Base-by-base conservation (phyloP, 2,888 invertebrate species). In the Rotaria socialis region DNA sequence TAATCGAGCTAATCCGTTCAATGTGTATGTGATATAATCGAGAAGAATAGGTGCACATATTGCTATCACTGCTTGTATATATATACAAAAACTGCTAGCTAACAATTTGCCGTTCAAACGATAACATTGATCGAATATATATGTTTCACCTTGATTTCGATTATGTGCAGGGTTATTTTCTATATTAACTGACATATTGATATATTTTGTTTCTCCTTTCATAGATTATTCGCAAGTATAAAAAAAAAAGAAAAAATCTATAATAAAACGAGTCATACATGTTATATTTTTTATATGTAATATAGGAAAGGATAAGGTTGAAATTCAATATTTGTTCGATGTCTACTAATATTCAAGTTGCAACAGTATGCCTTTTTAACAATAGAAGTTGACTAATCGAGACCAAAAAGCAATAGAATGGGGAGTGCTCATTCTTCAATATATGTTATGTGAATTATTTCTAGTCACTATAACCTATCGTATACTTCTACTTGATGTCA, bases 311-410 rank as follows among this genome's bases (percentile, higher is more conserved):
- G 58, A 27, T 60, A 60, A 14, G 58, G 27, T 60, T 60, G n/a
- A 60, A 60, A 60, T 60, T 60, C 58, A 60, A n/a, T 60, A 60
- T 60, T 60, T 60, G n/a, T 60, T 60, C 58, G 58, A 60, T 60
- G 58, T 60, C n/a, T 60, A 60, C 58, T 60, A 7, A 27, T 27
- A 60, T 1, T 2, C 3, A 60, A 60, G 58, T 27, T 60, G 58
- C 27, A 11, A 60, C 58, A 27, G 11, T 60, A 60, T 60, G n/a
- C 58, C 58, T 60, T 60, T 35, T 27, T 60, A 27, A 27, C 58
- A 60, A 60, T 27, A 60, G 58, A 60, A n/a, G 7, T 60, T 60
- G 1, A 55, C 22, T 52, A 52, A 16, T 16, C 16, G 16, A 52
- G 52, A 52, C 19, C 22, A 55, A 22, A 22, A 55, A 55, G 19